These are phyloP conservation scores for Uloborus diversus DNA, from an alignment of 1,140 invertebrate species.

Conservation along the genomic window DNA sequence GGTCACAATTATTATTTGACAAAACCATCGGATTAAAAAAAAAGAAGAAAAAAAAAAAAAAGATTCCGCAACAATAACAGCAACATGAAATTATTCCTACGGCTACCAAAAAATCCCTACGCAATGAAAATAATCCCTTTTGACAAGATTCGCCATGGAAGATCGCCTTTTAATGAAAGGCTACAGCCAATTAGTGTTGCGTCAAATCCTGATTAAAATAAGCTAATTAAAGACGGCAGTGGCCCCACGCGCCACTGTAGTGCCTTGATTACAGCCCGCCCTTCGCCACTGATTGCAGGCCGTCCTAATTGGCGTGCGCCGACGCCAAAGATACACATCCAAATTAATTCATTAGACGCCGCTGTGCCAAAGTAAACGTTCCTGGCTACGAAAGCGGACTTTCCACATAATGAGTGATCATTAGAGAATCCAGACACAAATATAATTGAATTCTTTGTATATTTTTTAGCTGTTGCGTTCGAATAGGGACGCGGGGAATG, in stretches of 20 bases:
- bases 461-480: neutral
- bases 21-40: neutral
- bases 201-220: conserved; percentile 55
- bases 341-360: conserved; percentile 55
- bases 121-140: conserved; percentile 38
- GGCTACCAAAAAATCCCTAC: neutral
- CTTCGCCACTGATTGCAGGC: conserved; percentile 42
- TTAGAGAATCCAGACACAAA: conserved; percentile 52
- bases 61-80: too few relatives aligned
- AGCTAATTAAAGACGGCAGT: conserved; percentile 52
- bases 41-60: too few relatives aligned
- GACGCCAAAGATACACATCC: conserved; percentile 52
- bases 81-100: neutral
- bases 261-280: conserved; percentile 42
- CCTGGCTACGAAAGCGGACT: conserved; percentile 29
- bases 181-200: conserved; percentile 51
- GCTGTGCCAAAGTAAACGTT: conserved; percentile 44
- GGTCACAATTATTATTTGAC: neutral
- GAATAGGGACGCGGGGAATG: neutral
- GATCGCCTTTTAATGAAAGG: conserved; percentile 53
- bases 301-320: conserved; percentile 43
- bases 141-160: conserved; percentile 22
- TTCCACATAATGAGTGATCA: conserved; percentile 48
- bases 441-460: conserved; percentile 45
- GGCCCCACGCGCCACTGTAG: conserved; percentile 21